Evolutionary conservation across 2,888 invertebrate genomes (phyloP).

Genomic region (Eristalis pertinax): DNA sequence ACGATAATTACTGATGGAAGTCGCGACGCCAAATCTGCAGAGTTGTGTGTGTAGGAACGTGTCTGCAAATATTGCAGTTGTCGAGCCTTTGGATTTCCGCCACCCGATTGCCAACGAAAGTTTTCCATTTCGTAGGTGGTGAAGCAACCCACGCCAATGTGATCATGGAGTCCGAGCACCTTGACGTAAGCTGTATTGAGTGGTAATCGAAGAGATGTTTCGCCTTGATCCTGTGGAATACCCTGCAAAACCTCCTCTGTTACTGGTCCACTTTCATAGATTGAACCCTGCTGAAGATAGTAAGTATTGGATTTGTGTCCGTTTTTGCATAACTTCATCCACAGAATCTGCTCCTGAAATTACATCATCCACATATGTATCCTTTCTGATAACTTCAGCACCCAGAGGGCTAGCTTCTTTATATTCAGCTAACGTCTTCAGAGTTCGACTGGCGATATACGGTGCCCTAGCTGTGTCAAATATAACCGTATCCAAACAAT

Average conservation of each 20-base stretch:
- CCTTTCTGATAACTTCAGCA: too few relatives aligned
- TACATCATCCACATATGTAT: background rate
- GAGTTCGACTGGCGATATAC: slow-evolving; percentile 9
- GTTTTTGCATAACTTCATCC: background rate
- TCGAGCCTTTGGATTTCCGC: too few relatives aligned
- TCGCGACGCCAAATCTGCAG: too few relatives aligned
- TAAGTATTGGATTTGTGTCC: background rate
- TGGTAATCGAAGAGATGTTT: too few relatives aligned
- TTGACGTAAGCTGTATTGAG: too few relatives aligned
- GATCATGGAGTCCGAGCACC: too few relatives aligned
- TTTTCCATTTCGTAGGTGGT: too few relatives aligned
- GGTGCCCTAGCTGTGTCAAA: slow-evolving; percentile 15
- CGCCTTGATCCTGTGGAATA: background rate
- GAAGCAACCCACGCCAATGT: too few relatives aligned
- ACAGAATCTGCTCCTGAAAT: slow-evolving; percentile 7
- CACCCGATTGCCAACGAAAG: too few relatives aligned
- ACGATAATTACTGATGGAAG: too few relatives aligned
- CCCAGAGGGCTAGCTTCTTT: background rate
- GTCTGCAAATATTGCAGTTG: too few relatives aligned
- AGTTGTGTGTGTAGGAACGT: too few relatives aligned
- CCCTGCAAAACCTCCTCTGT: background rate
- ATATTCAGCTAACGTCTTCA: background rate
- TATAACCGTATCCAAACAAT: background rate
- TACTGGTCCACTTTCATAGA: slow-evolving; percentile 11
- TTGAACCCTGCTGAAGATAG: background rate